A percentile compares a stretch with the other conserved stretches of the same genome.
phyloP scores from a whole-genome alignment of 2,797 vertebrate genomes.

The Pantherophis alleghaniensis region DNA sequence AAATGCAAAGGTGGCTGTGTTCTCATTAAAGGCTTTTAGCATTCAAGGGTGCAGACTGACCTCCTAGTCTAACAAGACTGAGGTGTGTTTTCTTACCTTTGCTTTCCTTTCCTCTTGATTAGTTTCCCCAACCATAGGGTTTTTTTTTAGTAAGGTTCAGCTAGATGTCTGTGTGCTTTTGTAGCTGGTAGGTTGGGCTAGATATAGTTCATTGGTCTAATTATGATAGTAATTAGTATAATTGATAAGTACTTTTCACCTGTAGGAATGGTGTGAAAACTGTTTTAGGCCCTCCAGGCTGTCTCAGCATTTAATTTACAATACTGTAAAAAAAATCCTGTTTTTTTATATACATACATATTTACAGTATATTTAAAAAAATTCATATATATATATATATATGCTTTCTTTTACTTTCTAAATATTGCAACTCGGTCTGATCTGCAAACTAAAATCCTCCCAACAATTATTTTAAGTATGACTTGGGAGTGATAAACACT shows the following conservation, averaged over 20 bases:
- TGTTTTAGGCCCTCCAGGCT: constrained; percentile 55
- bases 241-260: constrained; percentile 76
- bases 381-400: not conserved
- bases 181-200: constrained; percentile 68
- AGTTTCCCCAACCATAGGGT: constrained; percentile 65
- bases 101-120: constrained; percentile 66
- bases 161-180: constrained; percentile 50
- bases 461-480: constrained; percentile 28
- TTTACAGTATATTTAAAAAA: not conserved
- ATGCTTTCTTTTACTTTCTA: constrained; percentile 60
- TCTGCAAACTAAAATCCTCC: constrained; percentile 47
- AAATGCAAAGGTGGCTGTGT: constrained; percentile 70
- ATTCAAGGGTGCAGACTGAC: constrained; percentile 60
- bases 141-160: constrained; percentile 64
- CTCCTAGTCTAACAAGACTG: constrained; percentile 52
- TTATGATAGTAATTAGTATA: constrained; percentile 76
- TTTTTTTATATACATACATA: no score
- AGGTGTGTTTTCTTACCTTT: constrained; percentile 64
- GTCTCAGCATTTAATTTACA: constrained; percentile 24
- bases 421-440: constrained; percentile 31
- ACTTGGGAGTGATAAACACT: constrained; percentile 42
- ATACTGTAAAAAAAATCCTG: constrained; percentile 6
- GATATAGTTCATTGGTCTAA: constrained; percentile 78
- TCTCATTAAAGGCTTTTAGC: constrained; percentile 61
- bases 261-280: constrained; percentile 62